Conservation (phyloP, 2,113 vertebrate genomes). For the Proteles cristata region DNA sequence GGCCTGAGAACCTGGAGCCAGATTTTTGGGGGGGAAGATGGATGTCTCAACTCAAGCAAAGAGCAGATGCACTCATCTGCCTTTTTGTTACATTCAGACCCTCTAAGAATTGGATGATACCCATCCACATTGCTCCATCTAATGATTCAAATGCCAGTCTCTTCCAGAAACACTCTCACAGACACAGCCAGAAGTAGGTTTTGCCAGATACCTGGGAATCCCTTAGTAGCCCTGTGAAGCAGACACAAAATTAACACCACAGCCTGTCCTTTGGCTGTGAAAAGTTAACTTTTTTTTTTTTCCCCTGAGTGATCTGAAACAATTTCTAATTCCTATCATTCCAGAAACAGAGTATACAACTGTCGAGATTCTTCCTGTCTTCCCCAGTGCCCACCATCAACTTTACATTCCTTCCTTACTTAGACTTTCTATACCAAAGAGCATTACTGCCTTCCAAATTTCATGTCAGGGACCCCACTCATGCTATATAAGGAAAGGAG, state of each 20-base stretch:
- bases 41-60: background rate
- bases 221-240: background rate
- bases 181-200: background rate
- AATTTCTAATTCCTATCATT: background rate
- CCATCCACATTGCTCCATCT: background rate
- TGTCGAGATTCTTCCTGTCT: background rate
- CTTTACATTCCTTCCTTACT: background rate
- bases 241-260: background rate
- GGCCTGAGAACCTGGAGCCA: background rate
- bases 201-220: background rate
- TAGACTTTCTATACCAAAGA: background rate
- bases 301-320: background rate
- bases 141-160: background rate
- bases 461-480: background rate
- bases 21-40: background rate
- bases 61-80: background rate
- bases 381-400: background rate
- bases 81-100: background rate
- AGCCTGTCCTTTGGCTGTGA: background rate
- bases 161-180: background rate
- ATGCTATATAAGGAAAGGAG: background rate
- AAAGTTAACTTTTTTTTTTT: background rate
- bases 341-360: background rate
- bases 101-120: background rate
- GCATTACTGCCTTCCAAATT: background rate